Percentiles rank a stretch among this genome's conserved stretches.
phyloP scores from a whole-genome alignment of 2,888 invertebrate genomes.

The Apeira syringaria region DNA sequence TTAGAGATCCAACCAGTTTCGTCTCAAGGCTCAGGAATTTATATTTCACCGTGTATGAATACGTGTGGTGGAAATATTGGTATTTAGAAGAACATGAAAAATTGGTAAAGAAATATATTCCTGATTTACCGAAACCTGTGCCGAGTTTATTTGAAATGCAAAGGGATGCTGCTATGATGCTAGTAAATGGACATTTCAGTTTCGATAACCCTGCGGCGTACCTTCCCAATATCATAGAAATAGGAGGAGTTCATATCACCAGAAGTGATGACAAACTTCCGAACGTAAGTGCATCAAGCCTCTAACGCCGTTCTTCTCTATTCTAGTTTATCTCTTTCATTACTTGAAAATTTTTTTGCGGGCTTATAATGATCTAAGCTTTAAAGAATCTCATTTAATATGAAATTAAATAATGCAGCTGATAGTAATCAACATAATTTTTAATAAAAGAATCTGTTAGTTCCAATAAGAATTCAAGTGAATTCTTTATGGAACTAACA shows the following conservation, averaged over 20 bases:
- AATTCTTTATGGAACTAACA: no score
- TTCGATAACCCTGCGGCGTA: conserved; percentile 71
- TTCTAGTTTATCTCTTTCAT: no score
- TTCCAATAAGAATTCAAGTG: no score
- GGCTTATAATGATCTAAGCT: no score
- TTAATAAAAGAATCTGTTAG: no score
- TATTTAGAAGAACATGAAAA: conserved; percentile 62
- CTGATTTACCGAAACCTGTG: conserved; percentile 55
- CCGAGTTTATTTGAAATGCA: conserved; percentile 68
- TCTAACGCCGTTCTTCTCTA: no score
- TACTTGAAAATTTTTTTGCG: no score
- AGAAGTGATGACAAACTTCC: conserved; percentile 56
- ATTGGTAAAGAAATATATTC: conserved; percentile 60
- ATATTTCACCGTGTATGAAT: conserved; percentile 66
- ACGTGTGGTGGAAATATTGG: conserved; percentile 64
- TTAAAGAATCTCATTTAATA: no score
- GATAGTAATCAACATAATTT: no score
- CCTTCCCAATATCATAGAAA: conserved; percentile 81
- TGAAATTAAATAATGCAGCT: no score
- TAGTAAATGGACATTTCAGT: conserved; percentile 79
- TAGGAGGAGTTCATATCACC: conserved; percentile 81
- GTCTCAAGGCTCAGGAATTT: conserved; percentile 75
- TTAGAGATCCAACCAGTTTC: conserved; percentile 78
- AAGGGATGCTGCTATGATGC: conserved; percentile 62
- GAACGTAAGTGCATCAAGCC: conserved; percentile 52